Evolutionary conservation across 2,113 vertebrate species (phyloP).

Genomic region (Hemichromis elongatus): DNA sequence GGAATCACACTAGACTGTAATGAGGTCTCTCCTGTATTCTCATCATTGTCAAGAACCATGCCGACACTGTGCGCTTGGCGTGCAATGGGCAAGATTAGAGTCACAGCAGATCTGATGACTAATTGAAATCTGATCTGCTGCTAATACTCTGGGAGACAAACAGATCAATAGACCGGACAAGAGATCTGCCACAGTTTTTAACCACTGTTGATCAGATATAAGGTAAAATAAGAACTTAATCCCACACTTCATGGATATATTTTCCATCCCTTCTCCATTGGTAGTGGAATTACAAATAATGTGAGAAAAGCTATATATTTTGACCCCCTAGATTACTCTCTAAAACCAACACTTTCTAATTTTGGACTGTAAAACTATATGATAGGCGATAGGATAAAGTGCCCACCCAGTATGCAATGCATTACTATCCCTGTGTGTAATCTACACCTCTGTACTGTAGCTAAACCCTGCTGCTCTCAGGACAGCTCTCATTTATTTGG

Average conservation of each 20-base stretch:
- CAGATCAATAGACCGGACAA: not conserved
- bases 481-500: slow-evolving; percentile 61
- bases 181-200: not conserved
- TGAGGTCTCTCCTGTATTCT: not conserved
- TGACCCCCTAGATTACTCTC: not conserved
- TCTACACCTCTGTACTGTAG: slow-evolving; percentile 36
- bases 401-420: not conserved
- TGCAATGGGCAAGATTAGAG: not conserved
- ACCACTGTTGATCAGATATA: not conserved
- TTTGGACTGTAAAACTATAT: not conserved
- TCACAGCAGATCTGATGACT: not conserved
- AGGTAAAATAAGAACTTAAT: not conserved
- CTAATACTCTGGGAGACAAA: not conserved
- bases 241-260: not conserved
- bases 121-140: not conserved
- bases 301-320: not conserved
- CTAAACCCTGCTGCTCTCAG: slow-evolving; percentile 41
- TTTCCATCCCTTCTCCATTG: rapidly evolving
- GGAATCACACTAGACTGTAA: not conserved
- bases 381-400: slow-evolving; percentile 4
- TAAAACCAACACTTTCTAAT: not conserved
- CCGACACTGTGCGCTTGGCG: not conserved
- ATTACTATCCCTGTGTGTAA: slow-evolving; percentile 29
- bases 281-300: not conserved
- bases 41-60: not conserved